Base-by-base conservation (phyloP, 92 coral and sea anemone genomes). In the Umimayanthus kanabou region DNA sequence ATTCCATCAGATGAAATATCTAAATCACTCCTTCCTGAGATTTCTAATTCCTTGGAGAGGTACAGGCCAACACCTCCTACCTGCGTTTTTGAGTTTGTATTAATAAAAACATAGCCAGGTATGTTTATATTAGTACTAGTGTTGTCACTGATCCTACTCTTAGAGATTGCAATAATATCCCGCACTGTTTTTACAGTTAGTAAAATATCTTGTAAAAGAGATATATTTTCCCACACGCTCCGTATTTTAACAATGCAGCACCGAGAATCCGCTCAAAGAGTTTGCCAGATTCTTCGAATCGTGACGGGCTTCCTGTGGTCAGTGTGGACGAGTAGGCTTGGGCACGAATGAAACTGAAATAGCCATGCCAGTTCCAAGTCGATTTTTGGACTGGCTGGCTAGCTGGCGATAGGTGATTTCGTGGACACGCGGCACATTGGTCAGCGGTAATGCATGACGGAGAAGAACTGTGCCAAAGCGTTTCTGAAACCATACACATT, bases 31-130 rank as follows among this genome's bases (percentile, higher is more conserved):
- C 92, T 85, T 81, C 92, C 77, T 61, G 45, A 42, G 5, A 42
- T 2, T 55, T 85, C 75, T 85, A 85, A 77, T 74, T 90, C 76
- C 30, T 73, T 90, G 39, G 82, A 90, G 53, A 90, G 55, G 70
- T 88, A 91, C 57, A 91, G 75, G 39, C 87, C 93, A 84, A 79
- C 89, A 64, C 93, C 93, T 75, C 93, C 93, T 80, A 85, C 93
- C 79, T 67, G 74, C 70, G 91, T 84, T 84, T 76, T 83, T 47
- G 91, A 88, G 74, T 91, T 88, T 47, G 91, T 88, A 80, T 88
- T 88, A 49, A 90, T 45, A 85, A 85, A 90, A 20, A 74, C 85
- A 73, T 86, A 90, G n/a, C 94, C 92, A 39, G 92, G 92, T 42
- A 89, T 89, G 81, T 79, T 88, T 55, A 90, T 78, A 84, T 89